A percentile compares a stretch with the other conserved stretches of the same genome.
phyloP scores from a whole-genome alignment of 2,888 invertebrate species.

The Chymomyza fuscimana region DNA sequence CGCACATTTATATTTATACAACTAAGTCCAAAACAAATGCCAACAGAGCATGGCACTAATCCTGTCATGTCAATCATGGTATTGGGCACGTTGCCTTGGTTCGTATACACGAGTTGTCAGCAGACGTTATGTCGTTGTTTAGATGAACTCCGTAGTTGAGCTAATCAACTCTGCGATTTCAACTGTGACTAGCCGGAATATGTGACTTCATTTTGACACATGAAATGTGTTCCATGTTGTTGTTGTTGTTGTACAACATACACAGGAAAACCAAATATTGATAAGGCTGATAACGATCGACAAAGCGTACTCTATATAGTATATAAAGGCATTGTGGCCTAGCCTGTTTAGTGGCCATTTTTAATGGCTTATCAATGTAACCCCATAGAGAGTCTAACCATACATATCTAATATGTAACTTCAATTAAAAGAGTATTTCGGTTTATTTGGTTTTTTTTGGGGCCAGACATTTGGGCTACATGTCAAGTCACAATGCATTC shows the following conservation, averaged over 20 bases:
- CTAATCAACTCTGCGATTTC: slow-evolving; percentile 36
- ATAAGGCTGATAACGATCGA: slow-evolving; percentile 62
- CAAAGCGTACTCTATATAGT: slow-evolving; percentile 20
- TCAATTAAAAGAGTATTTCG: neutral
- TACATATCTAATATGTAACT: slow-evolving; percentile 8
- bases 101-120: neutral
- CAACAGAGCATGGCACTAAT: slow-evolving; percentile 54
- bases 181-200: neutral
- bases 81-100: slow-evolving; percentile 7
- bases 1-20: slow-evolving; percentile 52
- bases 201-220: slow-evolving; percentile 67
- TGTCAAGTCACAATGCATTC: slow-evolving; percentile 8
- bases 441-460: slow-evolving; percentile 10
- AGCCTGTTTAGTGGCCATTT: slow-evolving; percentile 66
- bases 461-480: slow-evolving; percentile 44
- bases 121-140: slow-evolving; percentile 30
- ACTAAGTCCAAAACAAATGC: slow-evolving; percentile 64
- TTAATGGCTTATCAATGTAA: slow-evolving; percentile 64
- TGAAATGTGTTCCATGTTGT: slow-evolving; percentile 27
- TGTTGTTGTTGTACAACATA: slow-evolving; percentile 32
- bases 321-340: slow-evolving; percentile 11
- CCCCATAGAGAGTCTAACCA: neutral
- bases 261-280: slow-evolving; percentile 53
- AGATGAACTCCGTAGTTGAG: slow-evolving; percentile 39
- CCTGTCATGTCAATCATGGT: slow-evolving; percentile 65